Conservation (phyloP, 2,888 invertebrate species). For the Trichopria drosophilae region DNA sequence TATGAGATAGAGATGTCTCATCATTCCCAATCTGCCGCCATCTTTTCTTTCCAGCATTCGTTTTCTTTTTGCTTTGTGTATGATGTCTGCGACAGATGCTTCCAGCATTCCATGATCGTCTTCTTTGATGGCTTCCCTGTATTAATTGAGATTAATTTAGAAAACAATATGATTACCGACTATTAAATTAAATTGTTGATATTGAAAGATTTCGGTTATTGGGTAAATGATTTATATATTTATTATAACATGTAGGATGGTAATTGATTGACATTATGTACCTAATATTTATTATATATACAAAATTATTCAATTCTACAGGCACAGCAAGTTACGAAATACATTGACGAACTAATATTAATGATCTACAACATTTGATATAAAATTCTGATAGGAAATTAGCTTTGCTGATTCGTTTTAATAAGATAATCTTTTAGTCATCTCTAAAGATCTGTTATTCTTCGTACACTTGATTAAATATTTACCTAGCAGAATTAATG, state of each 20-base stretch:
- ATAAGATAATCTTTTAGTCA: no score
- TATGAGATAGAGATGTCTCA: slow-evolving; percentile 91
- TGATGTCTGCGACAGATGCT: slow-evolving; percentile 86
- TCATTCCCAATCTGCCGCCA: slow-evolving; percentile 93
- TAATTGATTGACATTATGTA: slow-evolving; percentile 17
- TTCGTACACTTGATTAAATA: no score
- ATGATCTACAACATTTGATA: no score
- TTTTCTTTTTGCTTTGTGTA: slow-evolving; percentile 85
- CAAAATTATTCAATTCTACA: no score
- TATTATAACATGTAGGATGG: slow-evolving; percentile 1
- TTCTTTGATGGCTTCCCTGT: slow-evolving; percentile 93
- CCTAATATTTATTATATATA: slow-evolving; percentile 3
- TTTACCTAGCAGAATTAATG: no score
- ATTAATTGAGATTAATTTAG: slow-evolving; percentile 31
- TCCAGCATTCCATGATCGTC: slow-evolving; percentile 93
- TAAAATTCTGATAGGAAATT: no score
- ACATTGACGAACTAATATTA: no score
- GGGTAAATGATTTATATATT: slow-evolving; percentile 7
- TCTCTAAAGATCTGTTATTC: no score
- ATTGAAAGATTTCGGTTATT: no score
- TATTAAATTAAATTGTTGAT: slow-evolving; percentile 7
- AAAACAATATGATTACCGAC: slow-evolving; percentile 10
- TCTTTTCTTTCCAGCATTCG: slow-evolving; percentile 71
- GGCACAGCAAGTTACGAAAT: no score
- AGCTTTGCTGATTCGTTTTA: no score